Percentiles rank a stretch among this genome's conserved stretches.
Evolutionary conservation across 2,888 invertebrate genomes (phyloP).

Genomic region (Neoaliturus tenellus): DNA sequence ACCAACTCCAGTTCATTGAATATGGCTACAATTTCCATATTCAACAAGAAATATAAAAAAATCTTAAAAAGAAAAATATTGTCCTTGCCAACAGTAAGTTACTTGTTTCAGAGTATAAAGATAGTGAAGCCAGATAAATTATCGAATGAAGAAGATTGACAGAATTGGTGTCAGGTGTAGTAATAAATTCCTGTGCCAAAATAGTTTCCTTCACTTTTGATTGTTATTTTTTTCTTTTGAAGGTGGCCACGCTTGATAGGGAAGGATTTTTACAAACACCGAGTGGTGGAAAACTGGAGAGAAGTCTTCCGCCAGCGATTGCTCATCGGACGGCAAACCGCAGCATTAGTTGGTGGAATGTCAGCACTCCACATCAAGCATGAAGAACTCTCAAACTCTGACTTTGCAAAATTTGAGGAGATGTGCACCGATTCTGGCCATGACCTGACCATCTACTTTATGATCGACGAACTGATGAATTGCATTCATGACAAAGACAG

Average conservation of each 20-base stretch:
- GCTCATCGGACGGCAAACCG: background rate
- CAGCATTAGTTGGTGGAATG: background rate
- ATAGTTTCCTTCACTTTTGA: no score
- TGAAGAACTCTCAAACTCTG: background rate
- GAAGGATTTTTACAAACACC: background rate
- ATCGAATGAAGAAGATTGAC: no score
- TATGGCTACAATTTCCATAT: no score
- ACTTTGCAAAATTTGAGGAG: background rate
- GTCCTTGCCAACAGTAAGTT: no score
- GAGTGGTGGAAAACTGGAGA: background rate
- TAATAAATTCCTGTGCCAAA: no score
- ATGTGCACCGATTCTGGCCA: background rate
- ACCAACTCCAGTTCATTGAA: no score
- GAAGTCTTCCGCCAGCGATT: background rate
- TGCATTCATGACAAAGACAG: constrained; percentile 27
- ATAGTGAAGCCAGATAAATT: no score
- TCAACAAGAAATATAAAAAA: no score
- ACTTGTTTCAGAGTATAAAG: no score
- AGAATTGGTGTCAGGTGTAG: no score
- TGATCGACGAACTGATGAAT: constrained; percentile 48
- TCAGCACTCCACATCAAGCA: background rate
- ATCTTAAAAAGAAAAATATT: no score
- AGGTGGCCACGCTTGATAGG: constrained; percentile 20
- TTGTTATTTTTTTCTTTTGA: no score
- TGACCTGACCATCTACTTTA: constrained; percentile 2